phyloP scores from a whole-genome alignment of 2,888 invertebrate genomes.

The Loripinus fragilis region DNA sequence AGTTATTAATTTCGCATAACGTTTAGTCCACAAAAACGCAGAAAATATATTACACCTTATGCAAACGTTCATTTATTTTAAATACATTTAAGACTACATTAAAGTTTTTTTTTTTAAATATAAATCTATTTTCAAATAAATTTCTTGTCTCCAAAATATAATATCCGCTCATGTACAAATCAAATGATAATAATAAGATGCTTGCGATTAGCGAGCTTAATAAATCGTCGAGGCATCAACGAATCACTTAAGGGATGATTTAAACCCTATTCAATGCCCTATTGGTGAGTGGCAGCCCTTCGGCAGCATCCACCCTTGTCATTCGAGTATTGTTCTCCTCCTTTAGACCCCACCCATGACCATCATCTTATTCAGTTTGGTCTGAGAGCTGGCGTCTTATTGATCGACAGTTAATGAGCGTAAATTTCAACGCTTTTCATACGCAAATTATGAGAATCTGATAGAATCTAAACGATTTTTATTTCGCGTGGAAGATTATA shows the following conservation, averaged over 20 bases:
- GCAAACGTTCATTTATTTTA: too few relatives aligned
- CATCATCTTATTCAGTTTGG: conserved; percentile 51
- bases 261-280: conserved; percentile 23
- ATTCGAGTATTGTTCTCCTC: conserved; percentile 46
- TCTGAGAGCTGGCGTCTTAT: not conserved
- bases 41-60: too few relatives aligned
- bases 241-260: conserved; percentile 43
- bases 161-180: conserved; percentile 6
- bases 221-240: conserved; percentile 39
- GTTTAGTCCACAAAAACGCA: too few relatives aligned
- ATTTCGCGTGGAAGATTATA: conserved; percentile 2
- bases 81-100: not conserved
- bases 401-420: conserved; percentile 1
- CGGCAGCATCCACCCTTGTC: conserved; percentile 1
- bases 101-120: not conserved
- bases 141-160: not conserved
- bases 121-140: not conserved
- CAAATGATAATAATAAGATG: conserved; percentile 12
- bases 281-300: not conserved
- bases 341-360: conserved; percentile 40
- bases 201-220: conserved; percentile 5
- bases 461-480: conserved; percentile 32
- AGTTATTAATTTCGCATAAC: too few relatives aligned
- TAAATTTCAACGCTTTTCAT: conserved; percentile 45
- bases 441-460: conserved; percentile 64